phyloP scores from a whole-genome alignment of 2,888 invertebrate species.

The Lottia gigantea region DNA sequence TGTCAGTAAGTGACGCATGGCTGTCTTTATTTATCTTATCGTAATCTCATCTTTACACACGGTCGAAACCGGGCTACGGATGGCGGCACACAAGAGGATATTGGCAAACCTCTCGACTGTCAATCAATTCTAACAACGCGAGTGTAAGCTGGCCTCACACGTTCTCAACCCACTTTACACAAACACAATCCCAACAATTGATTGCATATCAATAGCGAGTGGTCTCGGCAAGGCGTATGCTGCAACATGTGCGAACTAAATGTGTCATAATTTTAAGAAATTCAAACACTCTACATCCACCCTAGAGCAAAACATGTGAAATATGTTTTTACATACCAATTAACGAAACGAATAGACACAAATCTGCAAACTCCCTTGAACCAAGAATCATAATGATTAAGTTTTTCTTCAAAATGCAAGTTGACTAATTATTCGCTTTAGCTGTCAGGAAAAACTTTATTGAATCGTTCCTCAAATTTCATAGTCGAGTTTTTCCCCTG shows the following conservation, averaged over 20 bases:
- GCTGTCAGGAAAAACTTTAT: no score
- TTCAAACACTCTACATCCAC: no score
- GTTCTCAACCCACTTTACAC: not conserved
- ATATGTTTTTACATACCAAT: no score
- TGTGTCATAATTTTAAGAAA: no score
- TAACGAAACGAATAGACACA: no score
- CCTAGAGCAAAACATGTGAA: no score
- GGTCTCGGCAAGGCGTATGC: not conserved
- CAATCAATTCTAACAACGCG: constrained; percentile 9
- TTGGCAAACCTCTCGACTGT: constrained; percentile 11
- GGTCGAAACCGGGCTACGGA: constrained; percentile 9
- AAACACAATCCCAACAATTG: not conserved
- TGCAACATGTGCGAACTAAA: not conserved
- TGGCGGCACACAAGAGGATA: constrained; percentile 7
- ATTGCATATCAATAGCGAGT: constrained; percentile 4
- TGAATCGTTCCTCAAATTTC: no score
- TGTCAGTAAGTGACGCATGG: constrained; percentile 7
- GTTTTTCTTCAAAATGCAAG: no score
- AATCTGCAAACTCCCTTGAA: no score
- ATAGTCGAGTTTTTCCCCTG: no score
- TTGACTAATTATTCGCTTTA: no score
- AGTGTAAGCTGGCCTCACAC: not conserved
- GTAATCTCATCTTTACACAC: constrained; percentile 5
- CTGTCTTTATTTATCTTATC: constrained; percentile 11
- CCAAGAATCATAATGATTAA: no score